Base-by-base conservation (phyloP, 1,140 invertebrate species). In the Caerostris extrusa region DNA sequence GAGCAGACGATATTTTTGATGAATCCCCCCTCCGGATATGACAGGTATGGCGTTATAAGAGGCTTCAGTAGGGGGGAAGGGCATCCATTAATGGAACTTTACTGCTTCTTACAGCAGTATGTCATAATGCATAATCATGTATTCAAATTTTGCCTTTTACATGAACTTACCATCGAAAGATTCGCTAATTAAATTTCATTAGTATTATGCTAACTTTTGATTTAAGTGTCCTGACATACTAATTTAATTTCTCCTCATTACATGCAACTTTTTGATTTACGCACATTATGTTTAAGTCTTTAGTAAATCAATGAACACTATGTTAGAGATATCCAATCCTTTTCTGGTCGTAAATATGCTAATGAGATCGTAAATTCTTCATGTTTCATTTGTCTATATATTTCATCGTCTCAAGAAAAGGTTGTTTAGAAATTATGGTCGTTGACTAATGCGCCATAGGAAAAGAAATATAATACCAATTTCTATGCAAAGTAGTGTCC, bases 191-290 rank as follows among this genome's bases (percentile, higher is more conserved):
- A 50, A 77, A 77, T 10, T 34, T 34, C 34, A 34, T 34, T 34
- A 34, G 34, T 34, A 34, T 34, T 34, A 34, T 34, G 2, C 34
- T 34, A 34, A 34, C 34, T 17, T 67, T 77, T 77, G 71, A 77
- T 77, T 77, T 77, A 53, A 12, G 34, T 5, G 12, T 53, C 50
- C 3, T 53, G 71, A 77, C 34, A 77, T 50, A 50, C 71, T 77
- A 77, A 77, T 77, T 77, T 77, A 77, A 77, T 77, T 12, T 50
- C 3, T 50, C 53, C 71, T 77, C 19, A 77, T 50, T 77, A 77
- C 71, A 12, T 77, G 61, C 61, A 77, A 14, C 50, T 53, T 77
- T 67, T n/a, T 69, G 17, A 19, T 69, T 69, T 69, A 19, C 67
- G 14, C 14, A n/a, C 19, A 7, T 12, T 50, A 34, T 50, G 71